Evolutionary conservation across 2,113 vertebrate species (phyloP).

Genomic region (Cavia porcellus): DNA sequence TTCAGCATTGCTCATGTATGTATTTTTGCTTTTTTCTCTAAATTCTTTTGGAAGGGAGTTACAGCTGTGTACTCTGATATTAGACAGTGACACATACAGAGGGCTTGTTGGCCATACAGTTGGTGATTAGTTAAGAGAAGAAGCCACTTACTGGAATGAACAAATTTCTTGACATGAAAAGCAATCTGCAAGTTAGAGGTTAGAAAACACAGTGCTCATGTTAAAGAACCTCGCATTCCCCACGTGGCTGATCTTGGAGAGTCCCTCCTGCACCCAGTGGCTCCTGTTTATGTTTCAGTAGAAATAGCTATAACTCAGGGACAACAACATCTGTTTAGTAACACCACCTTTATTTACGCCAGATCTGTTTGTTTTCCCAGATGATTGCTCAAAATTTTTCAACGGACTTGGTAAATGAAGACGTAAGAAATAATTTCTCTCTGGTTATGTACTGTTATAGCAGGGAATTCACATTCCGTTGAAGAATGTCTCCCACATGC

Average conservation of each 20-base stretch:
- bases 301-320: neutral
- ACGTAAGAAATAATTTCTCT: slow-evolving; percentile 13
- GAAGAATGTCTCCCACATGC: slow-evolving; percentile 10
- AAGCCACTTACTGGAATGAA: neutral
- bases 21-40: neutral
- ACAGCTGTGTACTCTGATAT: neutral
- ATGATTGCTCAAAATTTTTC: slow-evolving; percentile 11
- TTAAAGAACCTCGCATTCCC: neutral
- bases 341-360: neutral
- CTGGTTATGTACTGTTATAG: neutral
- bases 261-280: neutral
- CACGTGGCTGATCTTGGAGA: neutral
- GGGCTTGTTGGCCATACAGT: neutral
- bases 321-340: slow-evolving; percentile 20
- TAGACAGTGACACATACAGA: neutral
- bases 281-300: neutral
- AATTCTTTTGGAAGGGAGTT: neutral
- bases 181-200: neutral
- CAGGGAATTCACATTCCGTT: slow-evolving; percentile 10
- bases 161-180: neutral
- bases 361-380: neutral
- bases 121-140: neutral
- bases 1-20: neutral
- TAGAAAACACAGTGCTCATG: neutral
- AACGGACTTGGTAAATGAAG: slow-evolving; percentile 26